Evolutionary conservation across 2,888 invertebrate genomes (phyloP), one percentile per base, ranked within the genome.

Genomic region (Amblyjoppa fuscipennis): DNA sequence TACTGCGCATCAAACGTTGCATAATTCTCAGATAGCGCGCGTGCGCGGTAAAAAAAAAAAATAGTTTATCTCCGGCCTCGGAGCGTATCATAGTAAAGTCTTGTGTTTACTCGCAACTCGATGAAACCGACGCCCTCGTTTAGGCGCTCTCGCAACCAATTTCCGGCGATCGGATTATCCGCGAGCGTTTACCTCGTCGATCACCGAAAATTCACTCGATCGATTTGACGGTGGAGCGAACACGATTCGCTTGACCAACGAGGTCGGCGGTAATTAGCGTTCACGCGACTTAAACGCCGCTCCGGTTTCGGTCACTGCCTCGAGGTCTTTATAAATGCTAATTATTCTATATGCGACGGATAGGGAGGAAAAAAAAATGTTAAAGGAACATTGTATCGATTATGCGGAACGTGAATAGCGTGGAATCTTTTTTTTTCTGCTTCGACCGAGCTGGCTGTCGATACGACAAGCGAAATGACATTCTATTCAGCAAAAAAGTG

Each of bases 191-290:
- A 61, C 34, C 31, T n/a, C 64, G 74, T 83, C 77, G 69, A 77
- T 77, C 41, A 53, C 45, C 77, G 38, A 77, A 81, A 81, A 82
- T 75, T 49, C 59, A 0, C 51, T 28, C 45, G 0, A 59, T 82
- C 85, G 85, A 83, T 85, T 76, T 76, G 59, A 59, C 76, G 83
- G 25, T 80, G 64, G 61, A 59, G 79, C 73, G 80, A 82, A 69
- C 59, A 80, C 85, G 76, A 73, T 73, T 53, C 76, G 83, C 80
- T 83, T 80, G 85, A 85, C 80, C 83, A 83, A 85, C 83, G 80
- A 41, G 83, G 83, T 83, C 85, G 76, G 28, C 73, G n/a, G 68
- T 80, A 85, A 83, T 80, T 83, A 83, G 76, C 76, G 82, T 82
- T 71, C 59, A 61, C 31, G 73, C 59, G 64, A 85, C 75, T 66